These are phyloP conservation scores for Oxyura jamaicensis DNA, from an alignment of 2,113 vertebrate species.

Conservation along the genomic window DNA sequence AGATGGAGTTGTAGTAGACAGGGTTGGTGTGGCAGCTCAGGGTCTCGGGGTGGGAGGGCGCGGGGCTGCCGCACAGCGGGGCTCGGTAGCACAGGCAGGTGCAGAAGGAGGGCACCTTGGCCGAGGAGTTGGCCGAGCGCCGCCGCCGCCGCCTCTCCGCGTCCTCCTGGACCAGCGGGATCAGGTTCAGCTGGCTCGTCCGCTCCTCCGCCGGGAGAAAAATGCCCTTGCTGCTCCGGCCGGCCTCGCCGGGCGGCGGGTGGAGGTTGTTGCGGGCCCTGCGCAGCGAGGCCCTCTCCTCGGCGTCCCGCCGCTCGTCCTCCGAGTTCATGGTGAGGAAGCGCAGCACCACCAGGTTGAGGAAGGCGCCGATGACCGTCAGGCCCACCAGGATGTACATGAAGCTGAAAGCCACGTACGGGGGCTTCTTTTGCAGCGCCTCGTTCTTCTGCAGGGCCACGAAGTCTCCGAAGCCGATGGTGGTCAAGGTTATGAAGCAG, in stretches of 20 bases:
- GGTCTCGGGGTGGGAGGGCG: constrained; percentile 73
- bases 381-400: constrained; percentile 96
- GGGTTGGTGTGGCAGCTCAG: constrained; percentile 82
- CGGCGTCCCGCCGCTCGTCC: constrained; percentile 84
- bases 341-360: constrained; percentile 94
- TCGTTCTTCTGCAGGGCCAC: constrained; percentile 95
- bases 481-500: constrained; percentile 98
- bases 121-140: constrained; percentile 52
- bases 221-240: constrained; percentile 79
- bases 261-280: constrained; percentile 73
- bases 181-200: constrained; percentile 90
- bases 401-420: constrained; percentile 96
- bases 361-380: constrained; percentile 94
- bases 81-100: constrained; percentile 85
- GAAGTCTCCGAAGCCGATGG: constrained; percentile 97
- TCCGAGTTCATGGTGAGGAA: constrained; percentile 94
- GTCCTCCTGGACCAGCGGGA: constrained; percentile 80
- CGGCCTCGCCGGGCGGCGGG: constrained; percentile 66
- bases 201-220: constrained; percentile 85
- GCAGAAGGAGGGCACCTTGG: constrained; percentile 81
- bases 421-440: constrained; percentile 93
- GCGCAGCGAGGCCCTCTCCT: constrained; percentile 82
- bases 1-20: constrained; percentile 86
- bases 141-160: constrained; percentile 50
- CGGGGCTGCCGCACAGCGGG: constrained; percentile 77